Evolutionary conservation across 1,140 invertebrate species (phyloP).

Genomic region (Lycorma delicatula): DNA sequence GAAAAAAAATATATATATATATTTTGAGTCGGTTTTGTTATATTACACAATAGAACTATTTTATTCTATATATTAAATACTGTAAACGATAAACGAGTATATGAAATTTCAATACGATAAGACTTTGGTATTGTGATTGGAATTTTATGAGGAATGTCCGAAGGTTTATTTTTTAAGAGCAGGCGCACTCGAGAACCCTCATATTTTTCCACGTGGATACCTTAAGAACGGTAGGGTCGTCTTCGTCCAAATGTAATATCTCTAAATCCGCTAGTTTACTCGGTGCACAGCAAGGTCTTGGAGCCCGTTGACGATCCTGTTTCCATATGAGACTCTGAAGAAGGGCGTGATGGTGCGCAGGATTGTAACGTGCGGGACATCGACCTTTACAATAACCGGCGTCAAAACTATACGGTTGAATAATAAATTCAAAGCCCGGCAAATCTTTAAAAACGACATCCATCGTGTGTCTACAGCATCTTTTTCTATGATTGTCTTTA

Average conservation of each 20-base stretch:
- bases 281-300: constrained; percentile 62
- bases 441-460: constrained; percentile 54
- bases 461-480: too few relatives aligned
- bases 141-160: too few relatives aligned
- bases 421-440: constrained; percentile 58
- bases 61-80: too few relatives aligned
- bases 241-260: constrained; percentile 56
- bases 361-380: constrained; percentile 58
- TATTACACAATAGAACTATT: too few relatives aligned
- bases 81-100: too few relatives aligned
- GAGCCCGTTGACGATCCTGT: constrained; percentile 46
- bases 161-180: too few relatives aligned
- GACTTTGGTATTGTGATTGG: too few relatives aligned
- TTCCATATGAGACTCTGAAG: constrained; percentile 60
- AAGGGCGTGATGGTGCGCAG: constrained; percentile 60
- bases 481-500: too few relatives aligned
- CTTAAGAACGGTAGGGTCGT: constrained; percentile 50
- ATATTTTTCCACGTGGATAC: constrained; percentile 63
- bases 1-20: too few relatives aligned
- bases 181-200: constrained; percentile 62
- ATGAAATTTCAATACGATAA: too few relatives aligned
- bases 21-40: too few relatives aligned
- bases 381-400: constrained; percentile 62
- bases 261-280: constrained; percentile 56
- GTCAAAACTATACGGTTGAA: constrained; percentile 60